These are phyloP conservation scores for Manis crassicaudata DNA, from an alignment of 2,797 vertebrate genomes.

Conservation along the genomic window DNA sequence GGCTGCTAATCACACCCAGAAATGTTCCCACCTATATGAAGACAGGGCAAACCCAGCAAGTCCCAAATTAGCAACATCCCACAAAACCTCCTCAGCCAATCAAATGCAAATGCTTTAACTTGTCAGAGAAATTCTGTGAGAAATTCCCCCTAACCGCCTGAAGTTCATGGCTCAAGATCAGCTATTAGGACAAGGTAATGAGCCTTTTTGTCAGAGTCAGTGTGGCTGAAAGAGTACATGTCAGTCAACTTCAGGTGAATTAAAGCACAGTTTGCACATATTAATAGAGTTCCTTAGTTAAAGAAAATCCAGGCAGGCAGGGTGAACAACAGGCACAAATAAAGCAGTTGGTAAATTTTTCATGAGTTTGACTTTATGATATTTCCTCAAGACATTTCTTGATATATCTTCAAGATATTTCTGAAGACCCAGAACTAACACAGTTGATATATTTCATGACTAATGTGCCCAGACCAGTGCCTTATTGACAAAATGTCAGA, in stretches of 20 bases:
- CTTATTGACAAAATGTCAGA: background rate
- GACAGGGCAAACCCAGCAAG: conserved; percentile 73
- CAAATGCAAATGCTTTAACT: conserved; percentile 26
- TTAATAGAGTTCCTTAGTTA: background rate
- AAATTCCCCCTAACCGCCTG: background rate
- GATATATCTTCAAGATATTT: background rate
- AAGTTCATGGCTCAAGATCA: conserved; percentile 7
- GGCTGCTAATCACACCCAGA: conserved; percentile 72
- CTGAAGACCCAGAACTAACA: background rate
- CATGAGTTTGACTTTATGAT: background rate
- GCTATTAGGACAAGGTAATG: background rate
- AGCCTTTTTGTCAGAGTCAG: background rate
- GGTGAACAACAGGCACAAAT: background rate
- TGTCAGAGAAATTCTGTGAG: conserved; percentile 10
- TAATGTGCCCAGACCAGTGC: too few relatives aligned
- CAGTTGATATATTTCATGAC: background rate
- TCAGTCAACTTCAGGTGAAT: background rate
- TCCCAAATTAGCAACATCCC: conserved; percentile 75
- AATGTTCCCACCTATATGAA: conserved; percentile 69
- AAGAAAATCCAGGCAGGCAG: background rate
- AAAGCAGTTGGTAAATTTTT: background rate
- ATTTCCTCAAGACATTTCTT: too few relatives aligned
- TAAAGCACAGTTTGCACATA: background rate
- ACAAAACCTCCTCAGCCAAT: conserved; percentile 59
- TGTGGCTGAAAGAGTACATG: background rate